Base-by-base conservation (phyloP, 1,140 invertebrate species). In the Aphidius gifuensis region DNA sequence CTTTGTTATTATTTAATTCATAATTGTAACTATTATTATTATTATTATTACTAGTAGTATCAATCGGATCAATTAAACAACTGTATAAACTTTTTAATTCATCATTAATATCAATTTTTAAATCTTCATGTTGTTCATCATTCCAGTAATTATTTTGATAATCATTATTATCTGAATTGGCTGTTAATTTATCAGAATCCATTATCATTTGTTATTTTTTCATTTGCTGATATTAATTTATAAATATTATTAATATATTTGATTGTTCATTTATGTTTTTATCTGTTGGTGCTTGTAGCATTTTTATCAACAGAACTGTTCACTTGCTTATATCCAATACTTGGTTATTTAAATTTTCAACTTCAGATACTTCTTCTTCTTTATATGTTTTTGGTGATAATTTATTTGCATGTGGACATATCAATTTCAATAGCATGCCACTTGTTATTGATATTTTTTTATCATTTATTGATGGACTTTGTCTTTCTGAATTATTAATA, bases 271-370 rank as follows among this genome's bases (percentile, higher is more conserved):
- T 74, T 9, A 80, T 65, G 68, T 79, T 78, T 2, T 73, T 71
- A n/a, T 78, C 77, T 9, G 68, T 66, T n/a, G 79, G 79, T 9
- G 79, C 78, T 60, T 80, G 75, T 0, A 81, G 61, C 77, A 81
- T 79, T 66, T 76, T 77, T 58, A 75, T 79, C 3, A 81, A 38
- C 5, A 80, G 60, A 16, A 75, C 62, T 1, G 76, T 39, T 16
- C 65, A 64, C 4, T 38, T 57, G 8, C 64, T 70, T 5, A 64
- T 6, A 9, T 72, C 66, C 11, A 68, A 62, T 5, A 64, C 1
- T 3, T 65, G 54, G 44, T 71, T 70, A 32, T 60, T 16, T 16
- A 64, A 57, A 6, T 38, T n/a, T 9, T 60, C 40, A 11, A 23
- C n/a, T 6, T 42, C 38, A 6, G n/a, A n/a, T n/a, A 42, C 21